Evolutionary conservation across 1,140 invertebrate species (phyloP).

Genomic region (Microplitis demolitor): DNA sequence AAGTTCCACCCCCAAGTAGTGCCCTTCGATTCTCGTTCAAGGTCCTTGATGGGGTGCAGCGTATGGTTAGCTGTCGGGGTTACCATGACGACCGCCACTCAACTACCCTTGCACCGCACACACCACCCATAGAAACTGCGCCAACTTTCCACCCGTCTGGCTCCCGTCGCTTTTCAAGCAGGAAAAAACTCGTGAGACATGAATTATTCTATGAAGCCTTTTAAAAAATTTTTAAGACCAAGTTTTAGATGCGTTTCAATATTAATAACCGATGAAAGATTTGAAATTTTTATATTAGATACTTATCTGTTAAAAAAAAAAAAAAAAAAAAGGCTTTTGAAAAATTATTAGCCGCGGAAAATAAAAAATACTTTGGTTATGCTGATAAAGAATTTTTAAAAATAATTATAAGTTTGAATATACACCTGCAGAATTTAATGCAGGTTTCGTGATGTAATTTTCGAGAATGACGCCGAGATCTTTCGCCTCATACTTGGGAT

Average conservation of each 20-base stretch:
- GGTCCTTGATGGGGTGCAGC: slow-evolving; percentile 57
- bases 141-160: slow-evolving; percentile 43
- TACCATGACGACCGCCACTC: slow-evolving; percentile 60
- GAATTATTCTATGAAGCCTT: neutral
- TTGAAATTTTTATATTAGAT: too few relatives aligned
- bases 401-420: neutral
- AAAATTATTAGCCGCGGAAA: too few relatives aligned
- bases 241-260: too few relatives aligned
- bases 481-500: slow-evolving; percentile 44
- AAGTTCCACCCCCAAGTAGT: slow-evolving; percentile 28
- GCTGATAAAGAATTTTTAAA: neutral
- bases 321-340: too few relatives aligned
- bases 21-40: slow-evolving; percentile 60
- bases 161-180: neutral
- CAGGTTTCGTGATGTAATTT: slow-evolving; percentile 1
- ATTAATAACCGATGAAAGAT: too few relatives aligned
- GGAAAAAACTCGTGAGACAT: neutral
- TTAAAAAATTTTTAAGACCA: neutral
- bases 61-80: slow-evolving; percentile 53
- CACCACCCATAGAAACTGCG: slow-evolving; percentile 41
- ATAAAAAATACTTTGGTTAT: too few relatives aligned
- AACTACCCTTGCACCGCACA: slow-evolving; percentile 58
- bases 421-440: neutral
- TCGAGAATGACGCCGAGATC: slow-evolving; percentile 31
- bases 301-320: too few relatives aligned